Base-by-base conservation (phyloP, 2,113 vertebrate genomes). In the Coreoperca whiteheadi region DNA sequence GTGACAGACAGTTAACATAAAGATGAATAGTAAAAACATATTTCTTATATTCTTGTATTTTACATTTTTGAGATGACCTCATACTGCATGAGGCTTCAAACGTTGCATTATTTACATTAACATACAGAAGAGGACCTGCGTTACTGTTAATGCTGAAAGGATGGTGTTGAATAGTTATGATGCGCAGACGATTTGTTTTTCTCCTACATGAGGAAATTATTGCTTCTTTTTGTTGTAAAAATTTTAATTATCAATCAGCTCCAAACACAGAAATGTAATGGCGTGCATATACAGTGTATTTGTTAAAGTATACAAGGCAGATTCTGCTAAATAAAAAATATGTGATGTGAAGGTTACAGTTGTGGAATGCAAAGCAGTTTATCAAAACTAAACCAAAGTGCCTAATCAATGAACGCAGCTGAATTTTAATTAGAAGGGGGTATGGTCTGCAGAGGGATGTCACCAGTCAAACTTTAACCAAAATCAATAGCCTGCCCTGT, bases 391-490 rank as follows among this genome's bases (percentile, higher is more conserved):
- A 70, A 41, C 46, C 2, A 25, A 50, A 12, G 1, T 20, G 12
- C 41, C 0, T 2, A 73, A 60, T 64, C 59, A 25, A 43, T 74
- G 63, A n/a, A 21, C 18, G 23, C 6, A 6, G 43, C 56, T 63
- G 11, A 61, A 34, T 53, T 7, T 67, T 63, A 41, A 65, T 41
- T 7, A 59, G 39, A 20, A 37, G 39, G 8, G 57, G 25, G 8
- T n/a, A 6, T 51, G 43, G 11, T 59, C 28, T 28, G 56, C 18
- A 70, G 59, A 63, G 30, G n/a, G 59, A 43, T 65, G 68, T 32
- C 59, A 66, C n/a, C 32, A 53, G 65, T 57, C 65, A 61, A 25
- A 63, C 37, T 66, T 50, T 12, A 74, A 54, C 41, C 37, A 28
- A 11, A 79, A 69, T 74, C 71, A 65, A 32, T 70, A 41, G 48